A percentile compares a stretch with the other conserved stretches of the same genome.
Conservation (phyloP, 2,113 vertebrate genomes). For the Pteruthius melanotis region DNA sequence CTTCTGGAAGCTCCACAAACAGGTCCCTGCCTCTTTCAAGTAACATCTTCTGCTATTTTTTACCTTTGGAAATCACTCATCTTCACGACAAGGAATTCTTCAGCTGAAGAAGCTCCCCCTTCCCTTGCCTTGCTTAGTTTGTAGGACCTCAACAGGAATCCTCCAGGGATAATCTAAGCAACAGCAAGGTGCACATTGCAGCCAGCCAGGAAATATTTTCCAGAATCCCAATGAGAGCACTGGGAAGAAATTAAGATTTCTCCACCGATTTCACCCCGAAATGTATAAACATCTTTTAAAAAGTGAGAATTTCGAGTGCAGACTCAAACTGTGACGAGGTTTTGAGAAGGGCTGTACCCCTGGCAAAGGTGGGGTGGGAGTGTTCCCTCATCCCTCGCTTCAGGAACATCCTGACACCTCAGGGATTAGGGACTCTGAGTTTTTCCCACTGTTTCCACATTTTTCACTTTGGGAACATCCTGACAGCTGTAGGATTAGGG, state of each 20-base stretch:
- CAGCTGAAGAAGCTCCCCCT: not conserved
- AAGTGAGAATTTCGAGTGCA: not conserved
- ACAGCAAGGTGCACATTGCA: not conserved
- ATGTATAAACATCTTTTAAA: not conserved
- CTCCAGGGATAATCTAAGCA: not conserved
- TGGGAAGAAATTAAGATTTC: not conserved
- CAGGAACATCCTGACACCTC: not conserved
- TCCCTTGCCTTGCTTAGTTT: not conserved
- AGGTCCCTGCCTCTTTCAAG: not conserved
- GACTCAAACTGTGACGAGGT: not conserved
- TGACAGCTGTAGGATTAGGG: accelerated
- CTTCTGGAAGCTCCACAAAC: not conserved
- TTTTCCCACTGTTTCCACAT: not conserved
- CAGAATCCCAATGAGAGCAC: not conserved
- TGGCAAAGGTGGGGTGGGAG: not conserved
- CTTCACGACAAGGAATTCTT: not conserved
- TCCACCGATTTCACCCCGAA: not conserved
- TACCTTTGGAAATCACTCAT: constrained; percentile 10
- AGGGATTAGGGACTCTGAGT: not conserved
- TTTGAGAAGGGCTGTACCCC: not conserved
- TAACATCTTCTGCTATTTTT: not conserved
- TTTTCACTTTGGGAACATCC: not conserved
- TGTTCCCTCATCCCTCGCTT: not conserved
- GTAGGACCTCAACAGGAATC: not conserved
- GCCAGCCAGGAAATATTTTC: not conserved